Conservation (phyloP, 2,113 vertebrate species). For the Monopterus albus region DNA sequence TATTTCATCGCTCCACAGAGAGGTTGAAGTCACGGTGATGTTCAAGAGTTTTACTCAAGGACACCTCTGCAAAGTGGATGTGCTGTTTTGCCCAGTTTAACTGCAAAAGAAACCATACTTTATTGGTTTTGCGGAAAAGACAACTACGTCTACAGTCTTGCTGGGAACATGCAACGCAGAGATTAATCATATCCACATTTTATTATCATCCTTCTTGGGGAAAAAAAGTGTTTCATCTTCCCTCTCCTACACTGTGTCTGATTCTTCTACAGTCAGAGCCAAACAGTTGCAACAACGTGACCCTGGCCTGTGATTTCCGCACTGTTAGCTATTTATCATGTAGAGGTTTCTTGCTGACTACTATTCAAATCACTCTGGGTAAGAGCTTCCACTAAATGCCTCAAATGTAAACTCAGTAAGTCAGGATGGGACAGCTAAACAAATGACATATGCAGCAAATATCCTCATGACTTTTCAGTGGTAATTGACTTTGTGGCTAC, state of each 20-base stretch:
- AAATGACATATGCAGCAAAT: slow-evolving; percentile 42
- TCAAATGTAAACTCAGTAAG: slow-evolving; percentile 25
- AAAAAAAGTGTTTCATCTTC: background rate
- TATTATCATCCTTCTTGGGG: background rate
- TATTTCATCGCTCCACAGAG: background rate
- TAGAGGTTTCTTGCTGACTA: background rate
- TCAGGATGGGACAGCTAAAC: slow-evolving; percentile 16
- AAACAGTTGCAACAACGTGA: background rate
- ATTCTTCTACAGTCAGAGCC: background rate
- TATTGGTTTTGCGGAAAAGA: too few relatives aligned
- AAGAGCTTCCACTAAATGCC: background rate
- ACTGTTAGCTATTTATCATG: background rate
- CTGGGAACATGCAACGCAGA: background rate
- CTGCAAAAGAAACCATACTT: too few relatives aligned
- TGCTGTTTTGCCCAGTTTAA: too few relatives aligned
- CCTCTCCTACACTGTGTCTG: background rate
- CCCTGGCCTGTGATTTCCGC: background rate
- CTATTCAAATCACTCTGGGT: background rate
- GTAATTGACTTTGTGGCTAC: slow-evolving; percentile 9
- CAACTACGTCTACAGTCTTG: background rate
- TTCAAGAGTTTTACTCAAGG: background rate
- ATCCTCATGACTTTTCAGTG: slow-evolving; percentile 22
- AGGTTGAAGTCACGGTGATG: background rate
- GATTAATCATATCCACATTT: background rate
- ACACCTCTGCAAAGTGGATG: too few relatives aligned